These are phyloP conservation scores for Dexiosoma caninum DNA, from an alignment of 2,888 invertebrate genomes.

Conservation along the genomic window DNA sequence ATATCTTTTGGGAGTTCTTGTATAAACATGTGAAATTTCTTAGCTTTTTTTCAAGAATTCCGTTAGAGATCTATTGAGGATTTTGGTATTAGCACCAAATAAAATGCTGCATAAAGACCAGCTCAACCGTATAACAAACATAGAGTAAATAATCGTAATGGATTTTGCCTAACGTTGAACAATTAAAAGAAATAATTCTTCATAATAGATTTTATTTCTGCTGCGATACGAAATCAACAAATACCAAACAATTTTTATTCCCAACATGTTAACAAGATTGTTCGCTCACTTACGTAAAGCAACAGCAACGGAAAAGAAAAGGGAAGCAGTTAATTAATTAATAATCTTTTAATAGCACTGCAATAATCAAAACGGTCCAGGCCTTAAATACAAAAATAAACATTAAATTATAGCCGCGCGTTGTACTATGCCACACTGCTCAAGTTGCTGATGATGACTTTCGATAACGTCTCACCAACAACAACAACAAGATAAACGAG, in stretches of 20 bases:
- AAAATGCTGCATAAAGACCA: no score
- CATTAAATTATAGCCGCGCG: conserved; percentile 30
- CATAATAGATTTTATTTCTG: no score
- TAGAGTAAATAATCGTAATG: no score
- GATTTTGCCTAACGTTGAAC: no score
- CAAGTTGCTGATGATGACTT: conserved; percentile 43
- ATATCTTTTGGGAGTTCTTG: no score
- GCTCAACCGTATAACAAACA: no score
- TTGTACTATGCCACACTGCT: conserved; percentile 6
- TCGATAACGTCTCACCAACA: conserved; percentile 43
- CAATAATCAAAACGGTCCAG: conserved; percentile 40
- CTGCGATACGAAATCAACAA: not conserved
- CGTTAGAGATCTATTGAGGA: no score
- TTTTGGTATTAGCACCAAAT: no score
- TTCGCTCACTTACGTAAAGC: conserved; percentile 24
- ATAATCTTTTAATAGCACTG: conserved; percentile 55
- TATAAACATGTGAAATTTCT: no score
- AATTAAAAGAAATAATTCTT: no score
- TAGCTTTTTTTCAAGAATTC: no score
- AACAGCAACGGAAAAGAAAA: not conserved
- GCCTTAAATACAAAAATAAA: conserved; percentile 20
- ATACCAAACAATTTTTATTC: not conserved
- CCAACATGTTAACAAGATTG: conserved; percentile 49
- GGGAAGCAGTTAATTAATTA: conserved; percentile 58
- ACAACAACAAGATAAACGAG: conserved; percentile 35